Evolutionary conservation across 1,140 invertebrate genomes (phyloP).

Genomic region (Papilio aristodemus): DNA sequence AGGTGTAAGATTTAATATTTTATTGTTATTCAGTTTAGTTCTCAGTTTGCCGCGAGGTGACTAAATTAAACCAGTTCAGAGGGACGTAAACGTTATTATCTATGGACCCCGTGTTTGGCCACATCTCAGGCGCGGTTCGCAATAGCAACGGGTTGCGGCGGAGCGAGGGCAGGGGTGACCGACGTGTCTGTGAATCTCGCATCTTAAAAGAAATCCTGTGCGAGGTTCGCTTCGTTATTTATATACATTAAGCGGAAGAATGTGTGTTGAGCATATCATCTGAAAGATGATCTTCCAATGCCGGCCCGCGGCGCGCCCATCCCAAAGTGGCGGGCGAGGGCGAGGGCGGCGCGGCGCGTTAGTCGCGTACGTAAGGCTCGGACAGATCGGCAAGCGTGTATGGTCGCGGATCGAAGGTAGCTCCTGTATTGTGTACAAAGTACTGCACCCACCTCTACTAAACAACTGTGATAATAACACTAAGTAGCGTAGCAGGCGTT

Average conservation of each 20-base stretch:
- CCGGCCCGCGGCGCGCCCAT: constrained; percentile 61
- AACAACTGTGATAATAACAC: constrained; percentile 82
- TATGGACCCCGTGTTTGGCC: constrained; percentile 62
- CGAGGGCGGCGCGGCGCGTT: constrained; percentile 48
- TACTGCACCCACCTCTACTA: constrained; percentile 81
- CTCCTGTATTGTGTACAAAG: constrained; percentile 79
- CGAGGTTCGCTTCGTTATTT: constrained; percentile 68
- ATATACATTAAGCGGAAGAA: constrained; percentile 76
- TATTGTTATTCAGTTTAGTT: constrained; percentile 80
- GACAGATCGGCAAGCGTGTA: constrained; percentile 56
- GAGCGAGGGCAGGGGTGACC: constrained; percentile 60
- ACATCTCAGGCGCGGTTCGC: constrained; percentile 60
- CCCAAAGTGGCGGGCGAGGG: too few species aligned
- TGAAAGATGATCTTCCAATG: constrained; percentile 64
- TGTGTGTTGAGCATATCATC: constrained; percentile 72
- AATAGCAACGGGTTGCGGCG: constrained; percentile 55
- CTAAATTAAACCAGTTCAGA: constrained; percentile 76
- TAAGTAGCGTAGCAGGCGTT: constrained; percentile 81
- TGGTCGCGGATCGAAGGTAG: constrained; percentile 69
- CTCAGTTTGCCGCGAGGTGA: constrained; percentile 75
- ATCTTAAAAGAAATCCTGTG: constrained; percentile 49
- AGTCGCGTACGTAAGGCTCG: constrained; percentile 55
- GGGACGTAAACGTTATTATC: constrained; percentile 79
- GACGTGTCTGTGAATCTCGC: constrained; percentile 65
- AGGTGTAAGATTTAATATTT: constrained; percentile 79